Base-by-base conservation (phyloP, 1,140 invertebrate genomes). In the Brachionus sp. region DNA sequence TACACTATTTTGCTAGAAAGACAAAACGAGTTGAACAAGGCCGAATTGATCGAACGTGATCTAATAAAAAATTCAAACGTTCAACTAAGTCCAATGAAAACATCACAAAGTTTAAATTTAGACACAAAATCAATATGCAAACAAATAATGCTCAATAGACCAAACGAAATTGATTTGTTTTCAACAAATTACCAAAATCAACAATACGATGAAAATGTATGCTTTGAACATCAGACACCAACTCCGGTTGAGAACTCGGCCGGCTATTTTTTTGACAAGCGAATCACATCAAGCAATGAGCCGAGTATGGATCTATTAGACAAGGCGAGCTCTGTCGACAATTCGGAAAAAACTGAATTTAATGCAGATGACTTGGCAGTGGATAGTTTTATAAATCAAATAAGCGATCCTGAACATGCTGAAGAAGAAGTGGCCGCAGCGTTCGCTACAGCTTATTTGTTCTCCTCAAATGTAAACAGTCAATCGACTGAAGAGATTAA, bases 281-380 rank as follows among this genome's bases (percentile, higher is more conserved):
- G 77, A 33, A 35, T 80, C 19, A 62, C 77, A 7, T 80, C 77
- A n/a, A 62, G 46, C 25, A 80, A 80, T 66, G 77, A 80, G 35
- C 77, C 77, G 12, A 62, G 46, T 13, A 62, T 66, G 19, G 62
- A 62, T 37, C 13, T 23, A 12, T 25, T 57, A 2, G 66, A 35
- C 37, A 35, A 70, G 19, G 5, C 66, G 9, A 70, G 35, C 19
- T 70, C 37, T 10, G 46, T 23, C 3, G 62, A 80, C 3, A 33
- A 78, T 33, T 62, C 77, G 19, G 44, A 50, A n/a, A 78, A 25
- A 33, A 3, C 19, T 53, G 77, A 37, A 7, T 29, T 62, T 10
- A 62, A 35, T 25, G 50, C 39, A 0, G 66, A 39, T 7, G 66
- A 70, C 39, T 16, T 19, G 9, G 50, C 0, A 2, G 50, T 29